Conservation (phyloP, 2,113 vertebrate genomes). For the Catharus minimus region DNA sequence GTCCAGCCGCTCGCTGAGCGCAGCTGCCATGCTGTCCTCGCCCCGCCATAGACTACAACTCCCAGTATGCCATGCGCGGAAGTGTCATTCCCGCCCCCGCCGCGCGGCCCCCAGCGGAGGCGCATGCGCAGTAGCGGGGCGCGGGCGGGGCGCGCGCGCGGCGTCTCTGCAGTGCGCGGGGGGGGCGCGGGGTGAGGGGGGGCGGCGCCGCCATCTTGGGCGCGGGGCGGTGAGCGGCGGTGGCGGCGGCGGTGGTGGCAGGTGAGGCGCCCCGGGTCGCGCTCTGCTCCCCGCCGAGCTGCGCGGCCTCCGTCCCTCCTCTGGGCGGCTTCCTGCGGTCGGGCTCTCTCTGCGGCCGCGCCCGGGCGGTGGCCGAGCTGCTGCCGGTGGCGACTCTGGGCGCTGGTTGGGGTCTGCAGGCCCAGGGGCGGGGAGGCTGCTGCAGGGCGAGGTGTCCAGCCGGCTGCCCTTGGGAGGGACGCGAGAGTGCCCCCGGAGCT, state of each 20-base stretch:
- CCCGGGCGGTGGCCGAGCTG: not conserved
- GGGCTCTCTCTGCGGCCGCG: no score
- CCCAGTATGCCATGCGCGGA: not conserved
- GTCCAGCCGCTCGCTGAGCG: no score
- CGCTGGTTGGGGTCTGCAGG: not conserved
- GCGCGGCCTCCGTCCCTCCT: rapidly evolving
- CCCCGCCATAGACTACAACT: not conserved
- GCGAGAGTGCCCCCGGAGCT: not conserved
- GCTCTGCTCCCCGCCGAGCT: rapidly evolving
- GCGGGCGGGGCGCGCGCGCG: slow-evolving; percentile 34
- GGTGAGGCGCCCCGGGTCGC: not conserved
- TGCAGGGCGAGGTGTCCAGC: not conserved
- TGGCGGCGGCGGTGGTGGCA: not conserved
- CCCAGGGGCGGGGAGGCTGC: not conserved
- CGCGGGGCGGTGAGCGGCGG: not conserved
- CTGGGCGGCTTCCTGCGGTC: not conserved
- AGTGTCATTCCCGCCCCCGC: rapidly evolving
- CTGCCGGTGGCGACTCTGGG: not conserved
- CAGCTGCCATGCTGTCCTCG: rapidly evolving
- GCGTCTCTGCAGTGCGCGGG: slow-evolving; percentile 58
- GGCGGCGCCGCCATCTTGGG: slow-evolving; percentile 57
- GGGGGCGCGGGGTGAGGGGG: slow-evolving; percentile 39
- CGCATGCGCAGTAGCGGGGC: not conserved
- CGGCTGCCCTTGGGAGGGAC: not conserved
- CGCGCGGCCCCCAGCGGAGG: rapidly evolving